A percentile compares a stretch with the other conserved stretches of the same genome.
Evolutionary conservation across 2,888 invertebrate genomes (phyloP).

Genomic region (Tinea trinotella): DNA sequence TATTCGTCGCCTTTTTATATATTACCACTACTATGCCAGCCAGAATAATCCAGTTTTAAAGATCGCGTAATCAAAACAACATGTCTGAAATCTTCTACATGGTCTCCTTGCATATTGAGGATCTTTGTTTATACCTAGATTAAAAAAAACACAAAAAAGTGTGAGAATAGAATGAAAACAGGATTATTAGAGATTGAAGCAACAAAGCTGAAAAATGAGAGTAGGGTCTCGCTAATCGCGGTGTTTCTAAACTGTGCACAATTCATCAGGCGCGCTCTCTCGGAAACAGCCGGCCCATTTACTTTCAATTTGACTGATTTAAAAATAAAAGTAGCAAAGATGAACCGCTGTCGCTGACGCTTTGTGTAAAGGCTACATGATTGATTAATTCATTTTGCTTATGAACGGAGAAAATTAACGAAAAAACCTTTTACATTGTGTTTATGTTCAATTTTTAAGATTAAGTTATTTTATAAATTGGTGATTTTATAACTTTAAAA

Average conservation of each 20-base stretch:
- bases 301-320: conserved; percentile 28
- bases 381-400: not conserved
- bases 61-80: no score
- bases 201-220: not conserved
- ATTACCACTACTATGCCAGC: no score
- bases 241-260: conserved; percentile 26
- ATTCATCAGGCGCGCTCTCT: conserved; percentile 23
- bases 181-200: not conserved
- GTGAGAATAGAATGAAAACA: not conserved
- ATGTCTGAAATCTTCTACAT: no score
- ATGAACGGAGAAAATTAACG: not conserved
- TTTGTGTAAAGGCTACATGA: conserved; percentile 9
- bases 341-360: conserved; percentile 14
- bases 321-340: not conserved
- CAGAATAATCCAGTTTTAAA: no score
- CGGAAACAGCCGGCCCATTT: conserved; percentile 28
- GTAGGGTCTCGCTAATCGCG: conserved; percentile 22
- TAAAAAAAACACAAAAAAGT: not conserved
- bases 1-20: no score
- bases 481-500: no score
- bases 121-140: no score
- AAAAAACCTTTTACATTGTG: not conserved
- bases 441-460: no score
- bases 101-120: no score
- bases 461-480: no score